Evolutionary conservation across 2,888 invertebrate species (phyloP).

Genomic region (Alloplasta piceator): DNA sequence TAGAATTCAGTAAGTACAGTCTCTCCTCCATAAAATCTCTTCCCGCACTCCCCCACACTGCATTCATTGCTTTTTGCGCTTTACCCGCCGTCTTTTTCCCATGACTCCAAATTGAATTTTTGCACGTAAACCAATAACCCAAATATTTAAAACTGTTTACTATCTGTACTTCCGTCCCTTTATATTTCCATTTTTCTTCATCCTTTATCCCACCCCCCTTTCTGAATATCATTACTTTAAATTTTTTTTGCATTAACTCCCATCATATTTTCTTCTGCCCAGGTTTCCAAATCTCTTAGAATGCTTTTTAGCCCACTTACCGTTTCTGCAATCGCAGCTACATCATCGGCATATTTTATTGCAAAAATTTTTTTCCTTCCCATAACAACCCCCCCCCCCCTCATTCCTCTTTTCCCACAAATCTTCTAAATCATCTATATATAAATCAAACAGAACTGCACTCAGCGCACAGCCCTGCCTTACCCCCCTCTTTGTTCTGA

Average conservation of each 20-base stretch:
- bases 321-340: slow-evolving; percentile 27
- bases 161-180: slow-evolving; percentile 16
- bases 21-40: neutral
- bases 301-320: slow-evolving; percentile 18
- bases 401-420: neutral
- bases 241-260: slow-evolving; percentile 50
- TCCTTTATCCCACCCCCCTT: slow-evolving; percentile 30
- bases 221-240: slow-evolving; percentile 41
- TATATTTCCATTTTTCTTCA: slow-evolving; percentile 16
- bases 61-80: neutral
- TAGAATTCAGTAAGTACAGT: neutral
- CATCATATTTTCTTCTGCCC: slow-evolving; percentile 26
- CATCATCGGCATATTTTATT: slow-evolving; percentile 34
- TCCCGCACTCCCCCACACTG: neutral
- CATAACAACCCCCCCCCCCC: slow-evolving; percentile 19
- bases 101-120: neutral
- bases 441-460: too few relatives aligned
- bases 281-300: neutral
- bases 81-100: neutral
- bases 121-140: slow-evolving; percentile 4
- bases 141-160: slow-evolving; percentile 26
- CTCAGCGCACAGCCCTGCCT: too few relatives aligned
- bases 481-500: too few relatives aligned
- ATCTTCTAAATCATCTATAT: too few relatives aligned
- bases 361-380: slow-evolving; percentile 2